Base-by-base conservation (phyloP, 2,113 vertebrate species). In the Thalassarche chlororhynchos region DNA sequence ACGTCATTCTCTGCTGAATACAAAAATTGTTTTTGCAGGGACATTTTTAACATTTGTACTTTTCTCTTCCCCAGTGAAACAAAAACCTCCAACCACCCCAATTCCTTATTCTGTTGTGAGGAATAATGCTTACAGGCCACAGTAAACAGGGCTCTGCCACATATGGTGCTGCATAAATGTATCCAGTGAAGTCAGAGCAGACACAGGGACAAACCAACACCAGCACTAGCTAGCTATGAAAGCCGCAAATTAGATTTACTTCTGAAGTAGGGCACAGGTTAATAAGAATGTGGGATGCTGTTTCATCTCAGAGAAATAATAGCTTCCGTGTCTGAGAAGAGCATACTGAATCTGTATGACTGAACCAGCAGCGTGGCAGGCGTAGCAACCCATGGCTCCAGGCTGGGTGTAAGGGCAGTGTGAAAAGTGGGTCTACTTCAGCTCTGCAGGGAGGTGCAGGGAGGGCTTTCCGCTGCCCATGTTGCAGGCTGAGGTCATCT, bases 141-240 rank as follows among this genome's bases (percentile, higher is more conserved):
- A 66, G 36, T 16, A 87, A 79, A 40, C 2, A 68, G 20, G 36
- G 47, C 46, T 94, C 13, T 51, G 74, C 62, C 32, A 20, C 31
- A 9, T 19, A 17, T 0, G 1, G 49, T 0, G 0, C 65, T 47
- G 31, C 38, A 23, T 44, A 70, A 65, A 87, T 1, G 6, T 17
- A 47, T 14, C n/a, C 62, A 42, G 70, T 5, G 2, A 79, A 94
- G 64, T n/a, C 78, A 58, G 49, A 88, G 79, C 38, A 88, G 82
- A 58, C 46, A 12, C 14, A 9, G 44, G 55, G 46, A 80, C 38
- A 86, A 76, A 88, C 21, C 68, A 60, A 47, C 44, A 75, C 38
- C 38, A 89, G 54, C 84, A 36, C 24, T 14, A 85, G 57, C 68
- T 66, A 64, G 69, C 62, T 61, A 71, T 5, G 47, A 84, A 86